phyloP scores from a whole-genome alignment of 2,888 invertebrate genomes.

The Pollenia griseotomentosa region DNA sequence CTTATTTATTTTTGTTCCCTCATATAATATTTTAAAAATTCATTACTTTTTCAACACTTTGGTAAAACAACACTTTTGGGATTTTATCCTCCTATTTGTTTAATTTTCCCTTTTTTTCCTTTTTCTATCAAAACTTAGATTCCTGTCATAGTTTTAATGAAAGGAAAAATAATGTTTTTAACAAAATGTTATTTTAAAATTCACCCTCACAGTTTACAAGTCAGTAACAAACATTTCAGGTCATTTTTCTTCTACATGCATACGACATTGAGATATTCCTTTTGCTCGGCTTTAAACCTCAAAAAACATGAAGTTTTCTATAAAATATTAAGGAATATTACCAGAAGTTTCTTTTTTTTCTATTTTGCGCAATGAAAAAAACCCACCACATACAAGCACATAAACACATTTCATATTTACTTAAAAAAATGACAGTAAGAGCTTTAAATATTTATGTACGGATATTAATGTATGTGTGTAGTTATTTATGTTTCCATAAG shows the following conservation, averaged over 20 bases:
- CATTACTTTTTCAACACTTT: conserved; percentile 40
- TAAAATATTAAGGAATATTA: conserved; percentile 56
- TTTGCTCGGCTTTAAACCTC: background rate
- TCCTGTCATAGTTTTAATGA: too few relatives aligned
- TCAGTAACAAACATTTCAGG: conserved; percentile 1
- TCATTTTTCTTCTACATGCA: conserved; percentile 7
- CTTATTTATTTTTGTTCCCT: background rate
- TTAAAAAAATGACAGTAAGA: background rate
- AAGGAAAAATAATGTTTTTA: too few relatives aligned
- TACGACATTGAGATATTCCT: too few relatives aligned
- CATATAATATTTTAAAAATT: background rate
- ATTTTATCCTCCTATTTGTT: background rate
- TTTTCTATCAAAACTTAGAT: background rate
- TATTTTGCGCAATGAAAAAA: background rate
- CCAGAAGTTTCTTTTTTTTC: background rate
- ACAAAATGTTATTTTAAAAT: background rate
- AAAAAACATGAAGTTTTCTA: conserved; percentile 25
- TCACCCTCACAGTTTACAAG: background rate
- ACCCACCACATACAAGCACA: background rate
- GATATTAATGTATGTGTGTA: background rate
- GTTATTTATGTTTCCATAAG: background rate
- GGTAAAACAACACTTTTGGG: conserved; percentile 20
- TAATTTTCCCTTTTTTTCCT: background rate
- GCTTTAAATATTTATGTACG: conserved; percentile 33
- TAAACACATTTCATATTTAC: conserved; percentile 19